A percentile compares a stretch with the other conserved stretches of the same genome.
phyloP scores from a whole-genome alignment of 2,797 vertebrate species.

The Chaetodon trifasciatus region DNA sequence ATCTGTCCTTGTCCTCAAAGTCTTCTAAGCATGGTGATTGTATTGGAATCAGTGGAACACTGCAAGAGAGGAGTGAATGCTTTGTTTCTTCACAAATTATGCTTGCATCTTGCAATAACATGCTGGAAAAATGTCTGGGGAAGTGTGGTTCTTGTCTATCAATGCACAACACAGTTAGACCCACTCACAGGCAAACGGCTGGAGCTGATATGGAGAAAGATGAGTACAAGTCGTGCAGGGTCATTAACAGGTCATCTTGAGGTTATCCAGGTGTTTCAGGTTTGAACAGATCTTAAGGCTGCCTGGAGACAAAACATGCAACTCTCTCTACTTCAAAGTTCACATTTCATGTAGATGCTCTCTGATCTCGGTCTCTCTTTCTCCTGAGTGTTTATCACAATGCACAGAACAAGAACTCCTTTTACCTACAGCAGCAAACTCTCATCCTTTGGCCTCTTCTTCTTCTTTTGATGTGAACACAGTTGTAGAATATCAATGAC shows the following conservation, averaged over 20 bases:
- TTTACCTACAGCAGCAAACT: neutral
- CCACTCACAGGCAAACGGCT: neutral
- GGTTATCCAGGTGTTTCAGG: slow-evolving; percentile 34
- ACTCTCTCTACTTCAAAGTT: slow-evolving; percentile 13
- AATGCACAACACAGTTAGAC: neutral
- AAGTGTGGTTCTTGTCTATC: neutral
- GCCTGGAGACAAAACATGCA: slow-evolving; percentile 17
- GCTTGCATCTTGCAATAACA: neutral
- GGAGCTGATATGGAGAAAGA: neutral
- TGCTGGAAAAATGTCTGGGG: neutral
- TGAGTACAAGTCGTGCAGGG: neutral
- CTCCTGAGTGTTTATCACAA: neutral
- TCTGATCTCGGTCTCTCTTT: slow-evolving; percentile 12
- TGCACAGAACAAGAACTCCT: too few species aligned
- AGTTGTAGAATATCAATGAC: neutral
- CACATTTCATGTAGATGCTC: neutral
- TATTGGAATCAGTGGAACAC: neutral
- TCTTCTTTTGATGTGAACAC: neutral
- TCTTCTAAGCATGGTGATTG: neutral
- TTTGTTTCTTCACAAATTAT: neutral
- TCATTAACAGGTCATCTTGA: neutral
- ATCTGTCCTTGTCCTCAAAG: neutral
- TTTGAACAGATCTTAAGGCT: slow-evolving; percentile 19
- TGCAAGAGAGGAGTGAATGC: too few species aligned
- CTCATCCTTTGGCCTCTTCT: neutral